Base-by-base conservation (phyloP, 2,113 vertebrate species). In the Tilapia sparmanii region DNA sequence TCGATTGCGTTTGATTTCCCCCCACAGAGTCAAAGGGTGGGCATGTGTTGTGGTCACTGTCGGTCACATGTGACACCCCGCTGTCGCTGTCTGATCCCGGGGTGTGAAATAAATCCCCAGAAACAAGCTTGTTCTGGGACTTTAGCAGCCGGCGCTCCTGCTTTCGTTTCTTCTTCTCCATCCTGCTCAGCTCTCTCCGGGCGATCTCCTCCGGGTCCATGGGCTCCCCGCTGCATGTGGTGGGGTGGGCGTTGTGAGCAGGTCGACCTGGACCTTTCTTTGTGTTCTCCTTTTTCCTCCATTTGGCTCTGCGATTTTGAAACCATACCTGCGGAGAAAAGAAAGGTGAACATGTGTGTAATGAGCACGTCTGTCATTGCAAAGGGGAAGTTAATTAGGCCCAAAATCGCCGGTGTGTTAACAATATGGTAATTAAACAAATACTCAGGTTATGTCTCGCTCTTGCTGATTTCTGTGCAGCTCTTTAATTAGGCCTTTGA, bases 181-280 rank as follows among this genome's bases (percentile, higher is more conserved):
- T 91, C 88, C 98, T 96, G 94, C 98, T 98, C 91, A 98, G 96
- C 85, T 99, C 98, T 84, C 98, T 97, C 47, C 98, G 97, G 73
- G 98, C 98, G 89, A 99, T 99, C 95, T 99, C 98, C 94, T 98
- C 98, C 0, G 98, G 97, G 95, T 99, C 98, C 98, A 99, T 99
- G 78, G 98, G 98, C 93, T 99, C 98, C 35, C 98, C 98, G 92
- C 98, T 99, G 98, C 98, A 99, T 73, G 98, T 98, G 87, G 98
- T 99, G 18, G 98, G 98, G 91, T 99, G 98, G 1, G 98, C 99
- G 97, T 99, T 99, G 96, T 99, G 98, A 6, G 98, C 98, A 40
- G 98, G 98, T 95, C 98, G 95, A 85, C 98, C 98, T 0, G 98
- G 98, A 63, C 98, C 98, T 38, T 99, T 99, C 96, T 99, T 99